Evolutionary conservation across 2,797 vertebrate genomes (phyloP).

Genomic region (Rousettus madagascariensis): DNA sequence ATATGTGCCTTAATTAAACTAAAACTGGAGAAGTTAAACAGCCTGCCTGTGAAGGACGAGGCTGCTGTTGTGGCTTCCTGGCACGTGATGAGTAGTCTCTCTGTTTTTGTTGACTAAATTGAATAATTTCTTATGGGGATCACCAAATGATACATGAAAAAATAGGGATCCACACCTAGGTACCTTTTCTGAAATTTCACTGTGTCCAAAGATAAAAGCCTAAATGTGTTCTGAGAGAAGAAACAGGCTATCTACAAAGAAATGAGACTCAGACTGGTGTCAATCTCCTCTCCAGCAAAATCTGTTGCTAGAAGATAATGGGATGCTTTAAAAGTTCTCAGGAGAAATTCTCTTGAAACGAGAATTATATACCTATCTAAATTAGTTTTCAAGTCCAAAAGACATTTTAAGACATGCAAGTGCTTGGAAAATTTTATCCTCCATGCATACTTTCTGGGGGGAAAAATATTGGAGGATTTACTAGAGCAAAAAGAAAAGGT

Average conservation of each 20-base stretch:
- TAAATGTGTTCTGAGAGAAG: not conserved
- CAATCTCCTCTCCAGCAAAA: not conserved
- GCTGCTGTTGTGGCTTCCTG: not conserved
- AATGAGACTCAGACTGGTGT: not conserved
- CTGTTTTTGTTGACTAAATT: not conserved
- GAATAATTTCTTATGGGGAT: not conserved
- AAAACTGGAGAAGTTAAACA: not conserved
- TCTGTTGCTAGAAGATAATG: not conserved
- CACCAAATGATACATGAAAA: not conserved
- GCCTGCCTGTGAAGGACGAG: not conserved
- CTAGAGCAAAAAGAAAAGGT: slow-evolving; percentile 13
- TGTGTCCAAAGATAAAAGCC: not conserved
- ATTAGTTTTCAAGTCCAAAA: slow-evolving; percentile 40
- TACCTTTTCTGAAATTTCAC: not conserved
- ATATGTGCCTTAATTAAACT: not conserved
- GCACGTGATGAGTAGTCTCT: not conserved
- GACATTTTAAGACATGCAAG: not conserved
- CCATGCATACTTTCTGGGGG: not conserved
- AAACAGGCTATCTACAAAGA: not conserved
- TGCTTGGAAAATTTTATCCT: not conserved
- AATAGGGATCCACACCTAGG: not conserved
- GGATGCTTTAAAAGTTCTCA: not conserved
- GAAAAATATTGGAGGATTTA: not conserved
- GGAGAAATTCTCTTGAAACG: not conserved
- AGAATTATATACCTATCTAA: slow-evolving; percentile 21